Evolutionary conservation across 2,888 invertebrate species (phyloP), one percentile per base, ranked within the genome.

Genomic region (Xylota segnis): DNA sequence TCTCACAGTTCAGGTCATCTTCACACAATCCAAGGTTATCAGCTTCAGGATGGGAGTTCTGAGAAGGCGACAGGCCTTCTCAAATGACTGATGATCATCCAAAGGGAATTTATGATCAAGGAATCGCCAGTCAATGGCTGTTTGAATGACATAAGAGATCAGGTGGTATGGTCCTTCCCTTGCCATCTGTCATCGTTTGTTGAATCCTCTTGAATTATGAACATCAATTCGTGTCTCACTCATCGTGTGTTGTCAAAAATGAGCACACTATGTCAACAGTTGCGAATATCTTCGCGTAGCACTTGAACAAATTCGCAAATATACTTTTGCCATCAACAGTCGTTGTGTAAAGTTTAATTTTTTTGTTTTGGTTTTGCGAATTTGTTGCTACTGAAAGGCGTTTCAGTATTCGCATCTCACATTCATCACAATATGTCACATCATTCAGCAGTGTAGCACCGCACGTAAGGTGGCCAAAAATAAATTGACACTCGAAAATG

Each of bases 21-120:
- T 50, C n/a, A 16, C 14, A 23, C 40, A 10, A 52, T 34, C 16
- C 79, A 79, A 84, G 75, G 83, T 27, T 84, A 75, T 76, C 72
- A 7, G 59, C 4, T 10, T 23, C 12, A 4, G 2, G 27, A 18
- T n/a, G 29, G 9, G 37, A 9, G 32, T 52, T 14, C 56, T 23
- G 23, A 12, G 6, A 50, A 50, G n/a, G 7, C 34, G 9, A 34
- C 7, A 9, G 29, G 3, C 3, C 12, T 37, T 37, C 12, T 37
- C 12, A 37, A 10, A 10, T 50, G 50, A 50, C 10, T 50, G 50
- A 50, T 18, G n/a, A 43, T 43, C 1, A 43, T 43, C 1, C n/a
- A 37, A 37, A 10, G 4, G 37, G 7, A 10, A 10, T 37, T 12
- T 37, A 9, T 37, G 23, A 23, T 37, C 9, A 10, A 37, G 37